Conservation (phyloP, 1,140 invertebrate species). For the Phymastichus coffea region DNA sequence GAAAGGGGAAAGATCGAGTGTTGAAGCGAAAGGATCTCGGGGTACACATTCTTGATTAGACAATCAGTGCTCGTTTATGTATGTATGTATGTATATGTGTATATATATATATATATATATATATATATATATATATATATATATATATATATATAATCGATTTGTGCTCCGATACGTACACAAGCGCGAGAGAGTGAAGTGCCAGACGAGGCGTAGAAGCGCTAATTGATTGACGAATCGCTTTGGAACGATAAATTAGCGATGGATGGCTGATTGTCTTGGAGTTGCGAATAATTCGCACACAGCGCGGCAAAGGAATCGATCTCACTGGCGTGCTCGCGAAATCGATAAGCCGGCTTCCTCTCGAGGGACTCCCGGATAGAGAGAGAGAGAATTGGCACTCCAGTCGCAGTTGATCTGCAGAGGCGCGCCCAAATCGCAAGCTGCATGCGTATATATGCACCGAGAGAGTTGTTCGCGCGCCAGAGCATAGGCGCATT, state of each 20-base stretch:
- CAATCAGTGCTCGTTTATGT: too few species aligned
- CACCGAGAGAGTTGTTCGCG: too few species aligned
- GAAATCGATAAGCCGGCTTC: conserved; percentile 1
- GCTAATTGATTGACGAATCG: conserved; percentile 7
- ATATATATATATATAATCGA: too few species aligned
- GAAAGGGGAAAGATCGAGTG: too few species aligned
- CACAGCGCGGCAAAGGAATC: conserved; percentile 3
- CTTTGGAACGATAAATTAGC: conserved; percentile 11
- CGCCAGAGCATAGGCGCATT: too few species aligned
- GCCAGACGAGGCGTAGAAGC: background rate
- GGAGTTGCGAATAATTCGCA: too few species aligned
- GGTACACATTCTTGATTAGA: too few species aligned
- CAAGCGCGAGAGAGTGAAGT: background rate
- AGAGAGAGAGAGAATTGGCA: conserved; percentile 3
- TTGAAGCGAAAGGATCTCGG: too few species aligned
- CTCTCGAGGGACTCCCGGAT: background rate
- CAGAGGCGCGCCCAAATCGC: background rate
- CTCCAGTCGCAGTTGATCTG: background rate
- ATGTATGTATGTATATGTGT: too few species aligned
- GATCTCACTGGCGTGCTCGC: background rate
- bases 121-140: too few species aligned
- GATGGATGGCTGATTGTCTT: conserved; percentile 10
- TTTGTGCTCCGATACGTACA: background rate
- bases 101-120: too few species aligned
- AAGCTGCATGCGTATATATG: background rate